Conservation (phyloP, 2,113 vertebrate genomes). For the Otus sunia region DNA sequence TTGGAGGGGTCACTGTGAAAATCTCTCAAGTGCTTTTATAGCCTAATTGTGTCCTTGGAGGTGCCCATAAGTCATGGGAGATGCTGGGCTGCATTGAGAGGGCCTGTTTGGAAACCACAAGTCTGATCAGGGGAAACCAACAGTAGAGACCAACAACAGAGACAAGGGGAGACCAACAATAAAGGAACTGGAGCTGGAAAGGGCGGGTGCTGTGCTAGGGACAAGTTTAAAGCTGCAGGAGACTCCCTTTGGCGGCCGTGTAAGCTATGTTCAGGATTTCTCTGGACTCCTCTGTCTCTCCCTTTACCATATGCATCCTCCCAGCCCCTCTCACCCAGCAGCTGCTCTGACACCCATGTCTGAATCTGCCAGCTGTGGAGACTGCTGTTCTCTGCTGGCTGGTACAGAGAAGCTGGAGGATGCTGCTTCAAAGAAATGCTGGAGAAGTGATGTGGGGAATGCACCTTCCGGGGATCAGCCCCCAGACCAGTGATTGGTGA, state of each 20-base stretch:
- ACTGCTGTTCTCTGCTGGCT: neutral
- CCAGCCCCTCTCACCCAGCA: neutral
- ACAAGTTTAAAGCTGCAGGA: neutral
- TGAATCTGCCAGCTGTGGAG: neutral
- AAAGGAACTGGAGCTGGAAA: neutral
- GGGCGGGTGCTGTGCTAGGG: neutral
- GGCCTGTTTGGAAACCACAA: neutral
- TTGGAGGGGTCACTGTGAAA: fast-evolving
- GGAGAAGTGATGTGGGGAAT: neutral
- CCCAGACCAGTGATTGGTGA: no score
- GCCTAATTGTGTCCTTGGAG: neutral
- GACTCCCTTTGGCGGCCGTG: neutral
- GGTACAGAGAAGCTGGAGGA: neutral
- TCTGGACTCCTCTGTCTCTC: neutral
- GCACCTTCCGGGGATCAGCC: neutral
- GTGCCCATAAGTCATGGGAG: neutral
- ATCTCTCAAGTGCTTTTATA: neutral
- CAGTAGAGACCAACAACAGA: neutral
- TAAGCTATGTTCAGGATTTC: neutral
- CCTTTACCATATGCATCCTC: neutral
- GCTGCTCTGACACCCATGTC: neutral
- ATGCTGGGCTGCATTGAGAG: neutral
- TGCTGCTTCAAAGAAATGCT: neutral
- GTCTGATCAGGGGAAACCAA: neutral
- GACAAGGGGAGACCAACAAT: neutral